phyloP scores from a whole-genome alignment of 2,797 vertebrate genomes.

The Caiman crocodilus region DNA sequence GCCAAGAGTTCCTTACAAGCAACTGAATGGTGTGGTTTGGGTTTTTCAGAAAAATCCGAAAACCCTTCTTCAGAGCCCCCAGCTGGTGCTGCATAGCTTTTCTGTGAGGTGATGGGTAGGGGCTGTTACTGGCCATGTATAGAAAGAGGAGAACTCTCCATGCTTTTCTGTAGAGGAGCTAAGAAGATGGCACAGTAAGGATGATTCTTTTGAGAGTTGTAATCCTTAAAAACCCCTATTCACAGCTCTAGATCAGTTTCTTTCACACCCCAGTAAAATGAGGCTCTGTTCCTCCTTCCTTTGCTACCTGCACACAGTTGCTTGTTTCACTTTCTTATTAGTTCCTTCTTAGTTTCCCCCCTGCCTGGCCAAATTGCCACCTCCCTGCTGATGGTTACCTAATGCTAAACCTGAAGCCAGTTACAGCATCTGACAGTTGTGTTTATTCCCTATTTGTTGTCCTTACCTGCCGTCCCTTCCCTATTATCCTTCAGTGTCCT shows the following conservation, averaged over 20 bases:
- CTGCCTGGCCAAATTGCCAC: not conserved
- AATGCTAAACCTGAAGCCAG: not conserved
- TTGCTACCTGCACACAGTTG: not conserved
- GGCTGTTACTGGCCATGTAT: not conserved
- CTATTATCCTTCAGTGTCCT: not conserved
- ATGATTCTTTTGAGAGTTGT: not conserved
- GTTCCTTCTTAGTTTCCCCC: not conserved
- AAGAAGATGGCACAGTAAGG: not conserved
- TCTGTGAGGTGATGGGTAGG: not conserved
- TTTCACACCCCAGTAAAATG: not conserved
- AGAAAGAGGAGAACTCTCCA: not conserved
- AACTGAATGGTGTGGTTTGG: not conserved
- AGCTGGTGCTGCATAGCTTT: not conserved
- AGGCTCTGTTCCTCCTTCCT: not conserved
- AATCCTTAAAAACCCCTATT: not conserved
- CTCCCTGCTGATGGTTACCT: not conserved
- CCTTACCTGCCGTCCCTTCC: not conserved
- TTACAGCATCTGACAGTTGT: not conserved
- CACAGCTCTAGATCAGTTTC: not conserved
- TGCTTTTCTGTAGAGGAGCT: not conserved
- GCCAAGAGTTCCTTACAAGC: not conserved
- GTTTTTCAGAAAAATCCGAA: not conserved
- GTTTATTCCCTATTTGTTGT: not conserved
- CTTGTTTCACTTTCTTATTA: accelerated
- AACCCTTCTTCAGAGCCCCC: not conserved